Base-by-base conservation (phyloP, 2,113 vertebrate genomes). In the Mirounga angustirostris region DNA sequence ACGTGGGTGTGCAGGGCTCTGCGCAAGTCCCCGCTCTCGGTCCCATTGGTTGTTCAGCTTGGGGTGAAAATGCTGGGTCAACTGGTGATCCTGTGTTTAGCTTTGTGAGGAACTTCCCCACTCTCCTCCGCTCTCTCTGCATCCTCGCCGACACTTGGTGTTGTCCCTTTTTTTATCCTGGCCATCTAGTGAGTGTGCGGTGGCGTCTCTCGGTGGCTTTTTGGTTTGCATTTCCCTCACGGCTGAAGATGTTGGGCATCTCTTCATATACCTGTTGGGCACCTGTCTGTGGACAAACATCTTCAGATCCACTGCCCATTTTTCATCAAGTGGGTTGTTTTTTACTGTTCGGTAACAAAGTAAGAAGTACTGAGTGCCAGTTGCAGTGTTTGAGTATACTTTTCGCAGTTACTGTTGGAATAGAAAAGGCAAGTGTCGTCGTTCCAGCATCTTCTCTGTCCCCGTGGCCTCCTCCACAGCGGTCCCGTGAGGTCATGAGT, bases 141-240 rank as follows among this genome's bases (percentile, higher is more conserved):
- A 0, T 33, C 54, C 36, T 85, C 3, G 0, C 56, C 80, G 0
- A 0, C n/a, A 19, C 79, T 30, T 4, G 52, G n/a, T 6, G 0
- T 28, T 46, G 11, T n/a, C n/a, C 7, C 0, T 33, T 8, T 14
- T 7, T 2, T 26, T 33, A 36, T 36, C 14, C 1, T 2, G 5
- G 43, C 26, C 65, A 5, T 52, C 59, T 18, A 7, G 26, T 24
- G 52, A 18, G 52, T 21, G 7, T 28, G 83, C 7, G 13, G 33
- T 2, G 7, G 36, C 1, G 0, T 15, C 58, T 71, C 19, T 7
- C 1, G 26, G n/a, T 40, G 52, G 30, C 36, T 43, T 40, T 84
- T 33, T 50, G 46, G 19, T 33, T 46, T 56, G 63, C 43, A 15
- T 11, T 83, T 74, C 36, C n/a, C 46, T 28, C 11, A 0, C 9